phyloP scores from a whole-genome alignment of 2,113 vertebrate species.

The Podarcis raffonei region DNA sequence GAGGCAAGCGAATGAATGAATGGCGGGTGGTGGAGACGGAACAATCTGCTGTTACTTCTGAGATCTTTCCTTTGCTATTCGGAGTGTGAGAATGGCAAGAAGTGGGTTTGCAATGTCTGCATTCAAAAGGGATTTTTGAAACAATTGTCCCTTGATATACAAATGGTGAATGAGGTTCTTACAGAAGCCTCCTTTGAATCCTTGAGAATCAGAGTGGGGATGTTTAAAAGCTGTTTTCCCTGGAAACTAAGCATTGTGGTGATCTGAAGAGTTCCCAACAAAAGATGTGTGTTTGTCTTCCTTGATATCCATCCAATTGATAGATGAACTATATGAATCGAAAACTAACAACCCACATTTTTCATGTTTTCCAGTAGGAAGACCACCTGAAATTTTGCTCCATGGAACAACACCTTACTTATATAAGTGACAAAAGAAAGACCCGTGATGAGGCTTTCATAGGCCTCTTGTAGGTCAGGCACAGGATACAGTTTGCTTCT shows the following conservation, averaged over 20 bases:
- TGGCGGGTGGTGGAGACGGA: background rate
- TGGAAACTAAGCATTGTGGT: background rate
- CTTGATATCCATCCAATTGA: background rate
- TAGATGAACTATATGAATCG: background rate
- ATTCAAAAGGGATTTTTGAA: background rate
- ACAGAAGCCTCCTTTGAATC: background rate
- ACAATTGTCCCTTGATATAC: background rate
- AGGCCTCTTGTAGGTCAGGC: background rate
- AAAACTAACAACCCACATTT: background rate
- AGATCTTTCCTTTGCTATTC: background rate
- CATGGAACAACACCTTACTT: background rate
- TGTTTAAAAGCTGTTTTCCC: background rate
- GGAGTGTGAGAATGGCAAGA: background rate
- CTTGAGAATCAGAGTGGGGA: background rate
- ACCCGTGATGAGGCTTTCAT: background rate
- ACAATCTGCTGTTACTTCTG: fast-evolving
- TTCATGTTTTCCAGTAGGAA: background rate
- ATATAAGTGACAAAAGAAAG: background rate
- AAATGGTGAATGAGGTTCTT: background rate
- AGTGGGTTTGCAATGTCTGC: background rate
- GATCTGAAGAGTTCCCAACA: background rate
- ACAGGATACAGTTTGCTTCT: too few relatives aligned
- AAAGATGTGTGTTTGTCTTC: background rate
- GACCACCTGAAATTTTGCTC: background rate
- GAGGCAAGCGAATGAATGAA: background rate